A percentile compares a stretch with the other conserved stretches of the same genome.
phyloP scores from a whole-genome alignment of 2,888 invertebrate species.

The Parnassius apollo region DNA sequence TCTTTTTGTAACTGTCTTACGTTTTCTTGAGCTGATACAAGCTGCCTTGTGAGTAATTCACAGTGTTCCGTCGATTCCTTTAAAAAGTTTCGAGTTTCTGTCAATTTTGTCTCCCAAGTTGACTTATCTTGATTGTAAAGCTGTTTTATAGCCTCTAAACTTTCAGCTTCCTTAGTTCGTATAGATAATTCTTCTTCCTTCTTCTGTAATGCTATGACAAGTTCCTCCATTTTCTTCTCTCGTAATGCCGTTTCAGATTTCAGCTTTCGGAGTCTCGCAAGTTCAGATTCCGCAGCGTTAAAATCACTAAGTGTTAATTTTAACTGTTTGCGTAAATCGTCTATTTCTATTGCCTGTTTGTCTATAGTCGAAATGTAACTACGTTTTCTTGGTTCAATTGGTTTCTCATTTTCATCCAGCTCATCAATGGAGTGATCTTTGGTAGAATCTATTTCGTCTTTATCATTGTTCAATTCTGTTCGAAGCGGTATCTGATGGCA shows the following conservation, averaged over 20 bases:
- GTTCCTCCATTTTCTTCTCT: conserved; percentile 89
- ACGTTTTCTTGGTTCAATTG: conserved; percentile 71
- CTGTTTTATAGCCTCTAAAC: conserved; percentile 81
- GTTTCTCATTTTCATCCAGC: conserved; percentile 72
- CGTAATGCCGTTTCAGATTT: conserved; percentile 86
- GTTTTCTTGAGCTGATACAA: conserved; percentile 83
- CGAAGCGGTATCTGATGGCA: conserved; percentile 77
- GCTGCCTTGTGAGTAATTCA: conserved; percentile 83
- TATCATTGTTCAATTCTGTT: conserved; percentile 77
- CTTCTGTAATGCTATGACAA: conserved; percentile 87
- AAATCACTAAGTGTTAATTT: conserved; percentile 83
- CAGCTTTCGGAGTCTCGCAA: conserved; percentile 85
- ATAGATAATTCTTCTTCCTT: conserved; percentile 88
- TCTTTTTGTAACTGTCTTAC: conserved; percentile 86
- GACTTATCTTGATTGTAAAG: conserved; percentile 84
- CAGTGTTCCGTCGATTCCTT: conserved; percentile 85
- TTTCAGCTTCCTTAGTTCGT: conserved; percentile 86
- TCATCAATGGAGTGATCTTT: conserved; percentile 64
- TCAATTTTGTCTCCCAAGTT: conserved; percentile 84
- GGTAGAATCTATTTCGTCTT: conserved; percentile 77
- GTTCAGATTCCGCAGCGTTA: conserved; percentile 86
- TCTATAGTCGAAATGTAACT: conserved; percentile 81
- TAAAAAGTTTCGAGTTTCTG: conserved; percentile 85
- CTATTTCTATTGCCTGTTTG: conserved; percentile 85
- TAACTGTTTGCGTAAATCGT: conserved; percentile 86